Percentiles rank a stretch among this genome's conserved stretches.
These are phyloP conservation scores for Drosophila teissieri DNA, from an alignment of 1,140 invertebrate species.

Conservation along the genomic window DNA sequence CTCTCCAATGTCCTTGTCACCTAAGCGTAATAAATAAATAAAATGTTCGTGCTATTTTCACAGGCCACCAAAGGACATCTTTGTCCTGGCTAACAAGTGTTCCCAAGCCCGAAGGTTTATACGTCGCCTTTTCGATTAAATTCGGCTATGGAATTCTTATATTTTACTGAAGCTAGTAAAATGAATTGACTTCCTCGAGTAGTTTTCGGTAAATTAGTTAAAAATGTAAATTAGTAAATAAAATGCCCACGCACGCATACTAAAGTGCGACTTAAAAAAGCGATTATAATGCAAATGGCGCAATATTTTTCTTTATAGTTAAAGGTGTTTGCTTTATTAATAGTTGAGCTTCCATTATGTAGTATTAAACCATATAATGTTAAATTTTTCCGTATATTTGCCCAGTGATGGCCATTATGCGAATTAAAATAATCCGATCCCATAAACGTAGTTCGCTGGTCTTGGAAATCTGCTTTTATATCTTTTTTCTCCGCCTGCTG, in stretches of 20 bases:
- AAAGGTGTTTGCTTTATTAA: background rate
- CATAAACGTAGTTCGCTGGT: slow-evolving; percentile 48
- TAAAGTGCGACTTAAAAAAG: background rate
- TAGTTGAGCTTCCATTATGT: background rate
- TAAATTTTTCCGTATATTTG: background rate
- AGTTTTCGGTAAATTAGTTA: background rate
- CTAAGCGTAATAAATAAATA: slow-evolving; percentile 77
- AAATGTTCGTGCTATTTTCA: slow-evolving; percentile 60
- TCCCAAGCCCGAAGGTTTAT: slow-evolving; percentile 20
- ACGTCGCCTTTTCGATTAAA: background rate
- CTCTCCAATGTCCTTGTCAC: slow-evolving; percentile 69
- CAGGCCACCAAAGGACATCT: slow-evolving; percentile 38
- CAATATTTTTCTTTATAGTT: background rate
- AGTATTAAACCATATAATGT: background rate
- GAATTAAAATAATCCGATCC: slow-evolving; percentile 13
- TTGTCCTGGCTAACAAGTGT: slow-evolving; percentile 19
- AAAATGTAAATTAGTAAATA: background rate
- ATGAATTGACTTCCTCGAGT: background rate
- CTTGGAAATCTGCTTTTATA: slow-evolving; percentile 9
- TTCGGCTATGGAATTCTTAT: background rate
- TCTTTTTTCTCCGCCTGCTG: slow-evolving; percentile 48
- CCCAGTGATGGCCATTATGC: background rate
- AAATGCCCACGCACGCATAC: background rate
- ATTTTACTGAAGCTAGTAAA: background rate
- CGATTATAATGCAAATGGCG: background rate